A percentile compares a stretch with the other conserved stretches of the same genome.
Evolutionary conservation across 2,113 vertebrate genomes (phyloP).

Genomic region (Glaucomys volans): DNA sequence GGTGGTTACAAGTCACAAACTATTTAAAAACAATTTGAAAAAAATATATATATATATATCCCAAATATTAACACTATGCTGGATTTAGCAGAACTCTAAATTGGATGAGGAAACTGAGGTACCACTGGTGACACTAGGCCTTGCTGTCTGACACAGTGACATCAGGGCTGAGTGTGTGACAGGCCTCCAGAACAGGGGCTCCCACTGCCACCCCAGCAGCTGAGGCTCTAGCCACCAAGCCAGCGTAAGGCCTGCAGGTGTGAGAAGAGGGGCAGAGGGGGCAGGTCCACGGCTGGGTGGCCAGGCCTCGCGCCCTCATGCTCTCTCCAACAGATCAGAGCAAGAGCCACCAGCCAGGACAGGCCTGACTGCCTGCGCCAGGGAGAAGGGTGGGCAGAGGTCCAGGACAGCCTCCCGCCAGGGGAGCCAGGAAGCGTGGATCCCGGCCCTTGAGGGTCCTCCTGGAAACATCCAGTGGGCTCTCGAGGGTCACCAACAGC

Average conservation of each 20-base stretch:
- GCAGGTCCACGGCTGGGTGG: too few species aligned
- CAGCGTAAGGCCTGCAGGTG: not conserved
- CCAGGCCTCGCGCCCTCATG: too few species aligned
- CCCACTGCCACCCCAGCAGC: not conserved
- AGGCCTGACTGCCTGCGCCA: too few species aligned
- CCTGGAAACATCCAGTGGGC: too few species aligned
- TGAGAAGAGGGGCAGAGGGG: too few species aligned
- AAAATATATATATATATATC: constrained; percentile 60
- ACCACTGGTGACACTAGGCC: accelerated
- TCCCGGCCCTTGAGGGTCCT: too few species aligned
- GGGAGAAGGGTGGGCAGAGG: too few species aligned
- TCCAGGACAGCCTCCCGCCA: too few species aligned
- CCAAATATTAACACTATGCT: constrained; percentile 39
- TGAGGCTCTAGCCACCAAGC: not conserved
- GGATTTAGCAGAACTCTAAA: constrained; percentile 46
- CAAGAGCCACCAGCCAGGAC: too few species aligned
- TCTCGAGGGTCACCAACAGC: too few species aligned
- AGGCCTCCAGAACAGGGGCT: not conserved
- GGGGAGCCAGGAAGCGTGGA: too few species aligned
- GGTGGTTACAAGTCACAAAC: constrained; percentile 57
- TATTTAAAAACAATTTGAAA: constrained; percentile 52
- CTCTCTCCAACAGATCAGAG: too few species aligned
- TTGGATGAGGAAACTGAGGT: not conserved
- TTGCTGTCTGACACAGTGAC: not conserved
- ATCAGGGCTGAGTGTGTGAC: not conserved